Base-by-base conservation (phyloP, 1,140 invertebrate genomes). In the Ganaspis sp. region DNA sequence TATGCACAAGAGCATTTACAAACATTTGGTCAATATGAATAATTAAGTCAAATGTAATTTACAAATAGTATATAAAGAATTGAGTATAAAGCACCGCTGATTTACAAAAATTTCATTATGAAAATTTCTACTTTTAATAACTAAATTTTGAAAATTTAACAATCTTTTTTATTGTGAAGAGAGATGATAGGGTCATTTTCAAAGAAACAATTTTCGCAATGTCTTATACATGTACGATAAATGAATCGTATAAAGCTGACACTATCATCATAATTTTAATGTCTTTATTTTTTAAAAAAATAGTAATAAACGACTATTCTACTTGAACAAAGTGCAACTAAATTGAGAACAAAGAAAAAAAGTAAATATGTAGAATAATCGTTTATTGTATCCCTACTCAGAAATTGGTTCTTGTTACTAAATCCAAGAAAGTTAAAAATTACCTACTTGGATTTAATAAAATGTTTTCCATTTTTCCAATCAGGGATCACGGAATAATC, bases 211-310 rank as follows among this genome's bases (percentile, higher is more conserved):
- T 73, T 81, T 78, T 70, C 79, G 76, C 79, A 81, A 75, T 38
- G 79, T 81, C 79, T 81, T 53, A 81, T 81, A 81, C 79, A 54
- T 73, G 49, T 81, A 78, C 76, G 73, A 73, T 74, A 81, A 74
- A 73, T 69, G 76, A 5, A 40, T 45, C 45, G 40, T 21, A 64
- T 45, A 58, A 58, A 58, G 26, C 15, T 9, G 2, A 58, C 54
- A 23, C 9, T 5, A 58, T 9, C 21, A 26, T 58, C 21, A 4
- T 5, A 12, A 21, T 58, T 58, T 23, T 11, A 19, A 58, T 9
- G 19, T 9, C 8, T 9, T 21, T 21, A 53, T 21, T 58, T 3
- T 23, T 40, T 40, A 2, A 40, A 40, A 45, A n/a, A 45, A 5
- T 15, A 45, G n/a, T 4, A 45, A 45, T 45, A 45, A n/a, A n/a